Percentiles rank a stretch among this genome's conserved stretches.
phyloP scores from a whole-genome alignment of 1,140 invertebrate species.

The Apis cerana region DNA sequence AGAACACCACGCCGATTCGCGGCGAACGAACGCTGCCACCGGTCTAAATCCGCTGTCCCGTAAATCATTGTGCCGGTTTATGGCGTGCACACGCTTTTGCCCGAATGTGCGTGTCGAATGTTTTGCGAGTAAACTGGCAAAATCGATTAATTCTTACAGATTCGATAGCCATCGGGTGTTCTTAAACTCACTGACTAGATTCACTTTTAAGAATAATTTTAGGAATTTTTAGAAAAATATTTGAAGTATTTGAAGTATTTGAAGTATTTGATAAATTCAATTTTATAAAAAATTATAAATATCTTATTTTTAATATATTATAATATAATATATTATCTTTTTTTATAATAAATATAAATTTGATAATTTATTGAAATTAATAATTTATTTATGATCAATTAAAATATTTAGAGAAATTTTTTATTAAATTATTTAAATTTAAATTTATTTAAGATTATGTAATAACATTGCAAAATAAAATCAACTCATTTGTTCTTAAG shows the following conservation, averaged over 20 bases:
- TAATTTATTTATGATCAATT: too few species aligned
- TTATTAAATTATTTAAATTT: too few species aligned
- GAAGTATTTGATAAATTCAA: too few species aligned
- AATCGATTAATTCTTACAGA: background rate
- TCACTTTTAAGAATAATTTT: background rate
- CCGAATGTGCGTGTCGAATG: conserved; percentile 25
- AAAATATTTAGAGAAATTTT: too few species aligned
- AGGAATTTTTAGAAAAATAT: too few species aligned
- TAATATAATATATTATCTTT: too few species aligned
- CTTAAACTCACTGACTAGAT: background rate
- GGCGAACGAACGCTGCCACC: conserved; percentile 29
- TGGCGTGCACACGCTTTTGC: conserved; percentile 1
- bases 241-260: too few species aligned
- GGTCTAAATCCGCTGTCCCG: conserved; percentile 45
- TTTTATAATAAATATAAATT: too few species aligned
- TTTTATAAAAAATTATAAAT: too few species aligned
- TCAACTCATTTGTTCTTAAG: background rate
- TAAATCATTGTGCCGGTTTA: conserved; percentile 44
- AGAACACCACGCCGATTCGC: conserved; percentile 12
- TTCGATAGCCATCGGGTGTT: background rate
- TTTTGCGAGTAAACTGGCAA: background rate
- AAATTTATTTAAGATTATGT: background rate
- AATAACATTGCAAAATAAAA: background rate
- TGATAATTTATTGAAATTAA: too few species aligned
- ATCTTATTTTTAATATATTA: too few species aligned